phyloP scores from a whole-genome alignment of 2,797 vertebrate species.

The Margarornis squamiger region DNA sequence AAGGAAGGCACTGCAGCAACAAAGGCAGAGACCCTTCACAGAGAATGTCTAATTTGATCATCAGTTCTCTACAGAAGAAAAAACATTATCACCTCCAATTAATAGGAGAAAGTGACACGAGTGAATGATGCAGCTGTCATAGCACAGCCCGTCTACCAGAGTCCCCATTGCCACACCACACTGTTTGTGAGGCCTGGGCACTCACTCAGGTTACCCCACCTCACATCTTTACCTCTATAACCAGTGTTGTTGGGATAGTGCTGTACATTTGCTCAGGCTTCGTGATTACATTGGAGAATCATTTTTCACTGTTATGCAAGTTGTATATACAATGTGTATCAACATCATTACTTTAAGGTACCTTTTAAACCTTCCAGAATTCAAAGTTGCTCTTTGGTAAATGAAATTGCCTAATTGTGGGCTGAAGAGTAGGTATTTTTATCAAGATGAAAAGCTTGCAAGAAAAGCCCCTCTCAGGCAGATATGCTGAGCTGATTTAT shows the following conservation, averaged over 20 bases:
- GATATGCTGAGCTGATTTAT: slow-evolving; percentile 10
- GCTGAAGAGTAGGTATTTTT: slow-evolving; percentile 24
- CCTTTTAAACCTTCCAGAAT: slow-evolving; percentile 3
- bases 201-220: background rate
- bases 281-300: background rate
- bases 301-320: background rate
- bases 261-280: background rate
- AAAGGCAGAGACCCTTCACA: background rate
- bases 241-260: background rate
- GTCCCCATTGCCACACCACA: background rate
- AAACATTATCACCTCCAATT: background rate
- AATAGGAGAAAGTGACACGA: background rate
- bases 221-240: background rate
- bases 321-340: background rate
- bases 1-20: background rate
- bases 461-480: slow-evolving; percentile 6
- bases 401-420: slow-evolving; percentile 10
- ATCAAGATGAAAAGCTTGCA: background rate
- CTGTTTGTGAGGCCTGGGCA: rapidly evolving
- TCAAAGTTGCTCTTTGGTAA: slow-evolving; percentile 27
- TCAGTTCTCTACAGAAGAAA: background rate
- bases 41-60: background rate
- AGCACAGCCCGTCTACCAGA: background rate
- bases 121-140: background rate
- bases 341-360: background rate